Evolutionary conservation across 2,113 vertebrate species (phyloP), one percentile per base, ranked within the genome.

Genomic region (Sylvilagus bachmani): DNA sequence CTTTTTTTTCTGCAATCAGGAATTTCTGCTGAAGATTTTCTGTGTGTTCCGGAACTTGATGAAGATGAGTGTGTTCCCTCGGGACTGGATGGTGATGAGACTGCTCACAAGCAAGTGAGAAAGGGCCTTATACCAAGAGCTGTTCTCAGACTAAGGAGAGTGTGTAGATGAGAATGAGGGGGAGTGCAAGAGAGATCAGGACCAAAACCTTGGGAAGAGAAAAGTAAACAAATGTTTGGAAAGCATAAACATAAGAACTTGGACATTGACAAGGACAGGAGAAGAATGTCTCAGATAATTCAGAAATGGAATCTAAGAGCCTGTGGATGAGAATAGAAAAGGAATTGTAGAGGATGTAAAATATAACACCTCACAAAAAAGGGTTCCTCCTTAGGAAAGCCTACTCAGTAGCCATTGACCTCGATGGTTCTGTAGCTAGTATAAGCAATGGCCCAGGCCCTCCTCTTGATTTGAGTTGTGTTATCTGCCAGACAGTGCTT

Each of bases 11-110:
- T 64, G 66, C 84, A 81, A 11, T 49, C 95, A 99, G 99, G 99
- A 99, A 97, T 99, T 99, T 97, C 96, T 99, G 80, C 96, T 99
- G 97, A 99, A 99, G 98, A 99, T 99, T 94, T 98, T 99, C 97
- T 99, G 99, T 93, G 99, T 99, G 24, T 99, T 99, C 97, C 99
- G 99, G 82, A 99, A 99, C 95, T 98, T 99, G 96, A 99, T 99
- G 99, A 99, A 99, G 97, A 99, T 99, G 98, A 99, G 99, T 49
- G 99, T 99, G 95, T 99, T 99, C 96, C 99, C 99, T 69, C 98
- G 99, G 13, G 99, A 99, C 98, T 99, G 99, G 99, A 99, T 99
- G 97, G 98, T 99, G 95, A 99, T 99, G 99, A 98, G 99, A 91
- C 98, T 99, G 79, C 99, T 99, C 70, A 99, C 99, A 96, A 99